phyloP scores from a whole-genome alignment of 1,140 invertebrate species.

The Penaeus vannamei region DNA sequence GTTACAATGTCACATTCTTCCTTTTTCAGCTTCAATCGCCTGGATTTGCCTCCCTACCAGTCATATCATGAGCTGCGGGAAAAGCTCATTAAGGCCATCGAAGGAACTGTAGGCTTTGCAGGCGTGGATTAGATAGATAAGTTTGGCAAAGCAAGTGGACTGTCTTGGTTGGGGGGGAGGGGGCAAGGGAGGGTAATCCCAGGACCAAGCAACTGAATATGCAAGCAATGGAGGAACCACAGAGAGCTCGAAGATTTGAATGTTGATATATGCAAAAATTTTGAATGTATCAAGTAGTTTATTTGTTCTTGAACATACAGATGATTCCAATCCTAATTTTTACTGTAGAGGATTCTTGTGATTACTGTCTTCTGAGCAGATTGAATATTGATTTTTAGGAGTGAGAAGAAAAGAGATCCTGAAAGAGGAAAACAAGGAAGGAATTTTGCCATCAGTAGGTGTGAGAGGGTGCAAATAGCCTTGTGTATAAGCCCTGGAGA shows the following conservation, averaged over 20 bases:
- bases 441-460: too few species aligned
- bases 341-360: too few species aligned
- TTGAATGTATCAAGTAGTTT: neutral
- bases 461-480: too few species aligned
- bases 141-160: neutral
- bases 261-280: neutral
- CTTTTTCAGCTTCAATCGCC: constrained; percentile 89
- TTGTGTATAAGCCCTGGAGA: too few species aligned
- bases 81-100: constrained; percentile 96
- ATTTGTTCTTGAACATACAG: too few species aligned
- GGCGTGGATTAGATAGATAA: constrained; percentile 90
- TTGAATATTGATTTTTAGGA: too few species aligned
- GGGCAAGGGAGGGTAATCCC: neutral
- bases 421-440: too few species aligned
- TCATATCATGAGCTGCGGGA: constrained; percentile 95
- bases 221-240: neutral
- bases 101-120: constrained; percentile 97
- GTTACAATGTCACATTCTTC: neutral
- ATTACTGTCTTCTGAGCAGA: too few species aligned
- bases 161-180: neutral
- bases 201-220: constrained; percentile 8
- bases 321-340: too few species aligned
- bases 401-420: too few species aligned
- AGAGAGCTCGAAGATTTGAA: neutral
- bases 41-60: constrained; percentile 97